Base-by-base conservation (phyloP, 1,140 invertebrate species). In the Myzus persicae region DNA sequence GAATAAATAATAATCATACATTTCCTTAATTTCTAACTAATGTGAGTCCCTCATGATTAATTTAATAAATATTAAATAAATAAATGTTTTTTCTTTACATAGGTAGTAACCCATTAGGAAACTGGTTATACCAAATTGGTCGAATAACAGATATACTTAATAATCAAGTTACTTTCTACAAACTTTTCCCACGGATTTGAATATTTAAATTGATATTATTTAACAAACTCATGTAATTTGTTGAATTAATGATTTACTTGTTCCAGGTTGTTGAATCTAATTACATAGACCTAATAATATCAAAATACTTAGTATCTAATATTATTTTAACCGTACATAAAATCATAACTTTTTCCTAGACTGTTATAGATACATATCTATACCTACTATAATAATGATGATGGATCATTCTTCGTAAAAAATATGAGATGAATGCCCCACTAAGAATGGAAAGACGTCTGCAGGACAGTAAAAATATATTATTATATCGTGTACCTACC, bases 61-160 rank as follows among this genome's bases (percentile, higher is more conserved):
- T 51, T 24, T 11, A 89, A 89, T 51, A 38, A 89, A 51, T 87
- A 87, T n/a, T n/a, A 88, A 88, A 88, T 88, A 88, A 48, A 48
- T 1, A 38, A 44, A 44, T 18, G 3, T 0, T 46, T 46, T 87
- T 87, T 85, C 14, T 8, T 24, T 89, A 88, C 18, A 48, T 46
- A 48, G 2, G 11, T 18, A 18, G 46, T 48, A 6, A 46, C 18
- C 9, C 4, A 51, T 44, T 51, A 51, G 2, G 22, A 51, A 89
- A 51, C 87, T 89, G 46, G 46, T 89, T 89, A 24, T 51, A 48
- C 31, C 11, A 51, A 89, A 51, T 89, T 51, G 48, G n/a, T 89
- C 8, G 14, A 44, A n/a, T 38, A 11, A 89, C 36, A 51, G 8
- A 51, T 76, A n/a, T 76, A 76, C 14, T n/a, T 76, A 76, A 59